Evolutionary conservation across 2,888 invertebrate species (phyloP).

Genomic region (Mythimna pallens): DNA sequence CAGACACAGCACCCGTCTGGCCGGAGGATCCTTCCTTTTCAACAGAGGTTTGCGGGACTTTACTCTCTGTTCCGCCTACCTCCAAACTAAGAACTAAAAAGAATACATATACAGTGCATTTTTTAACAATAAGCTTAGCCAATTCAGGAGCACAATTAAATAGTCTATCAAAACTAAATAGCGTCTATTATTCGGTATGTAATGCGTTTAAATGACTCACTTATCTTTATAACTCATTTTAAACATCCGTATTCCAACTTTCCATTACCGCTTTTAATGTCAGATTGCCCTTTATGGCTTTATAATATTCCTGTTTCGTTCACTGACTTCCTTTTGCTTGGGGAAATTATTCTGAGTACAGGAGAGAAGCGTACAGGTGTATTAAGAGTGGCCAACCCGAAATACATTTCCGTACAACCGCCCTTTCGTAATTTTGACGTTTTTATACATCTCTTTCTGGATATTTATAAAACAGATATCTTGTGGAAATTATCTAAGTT

Average conservation of each 20-base stretch:
- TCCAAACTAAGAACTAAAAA: no score
- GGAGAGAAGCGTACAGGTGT: slow-evolving; percentile 1
- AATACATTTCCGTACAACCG: no score
- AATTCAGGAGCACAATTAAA: neutral
- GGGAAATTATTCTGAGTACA: slow-evolving; percentile 21
- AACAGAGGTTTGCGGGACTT: no score
- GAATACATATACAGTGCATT: no score
- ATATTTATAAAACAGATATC: no score
- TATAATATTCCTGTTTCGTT: slow-evolving; percentile 49
- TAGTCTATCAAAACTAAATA: slow-evolving; percentile 3
- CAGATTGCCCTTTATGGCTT: slow-evolving; percentile 44
- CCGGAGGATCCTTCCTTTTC: no score
- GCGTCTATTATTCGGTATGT: neutral
- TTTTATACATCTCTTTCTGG: no score
- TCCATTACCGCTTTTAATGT: slow-evolving; percentile 36
- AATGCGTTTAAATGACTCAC: slow-evolving; percentile 13
- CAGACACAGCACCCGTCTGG: no score
- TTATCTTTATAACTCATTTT: slow-evolving; percentile 25
- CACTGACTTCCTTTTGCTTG: slow-evolving; percentile 29
- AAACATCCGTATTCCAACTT: slow-evolving; percentile 13
- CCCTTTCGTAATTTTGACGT: no score
- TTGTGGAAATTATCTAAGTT: no score
- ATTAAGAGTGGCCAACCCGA: neutral
- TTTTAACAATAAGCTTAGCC: no score
- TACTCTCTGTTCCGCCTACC: no score